Conservation (phyloP, 2,113 vertebrate species). For the Aleadryas rufinucha region DNA sequence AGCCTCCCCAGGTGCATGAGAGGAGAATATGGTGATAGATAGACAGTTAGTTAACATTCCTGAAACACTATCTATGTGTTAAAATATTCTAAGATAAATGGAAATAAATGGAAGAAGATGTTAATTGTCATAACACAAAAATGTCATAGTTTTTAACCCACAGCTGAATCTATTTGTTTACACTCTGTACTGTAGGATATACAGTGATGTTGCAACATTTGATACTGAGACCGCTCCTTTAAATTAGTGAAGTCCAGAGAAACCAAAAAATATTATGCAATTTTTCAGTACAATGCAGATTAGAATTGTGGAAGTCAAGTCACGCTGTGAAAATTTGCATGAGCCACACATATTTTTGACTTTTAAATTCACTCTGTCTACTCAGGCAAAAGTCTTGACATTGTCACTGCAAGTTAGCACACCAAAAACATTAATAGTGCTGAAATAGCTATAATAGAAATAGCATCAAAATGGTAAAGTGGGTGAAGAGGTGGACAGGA, state of each 20-base stretch:
- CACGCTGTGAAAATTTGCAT: not conserved
- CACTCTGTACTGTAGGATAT: not conserved
- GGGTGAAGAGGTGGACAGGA: not conserved
- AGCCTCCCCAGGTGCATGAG: not conserved
- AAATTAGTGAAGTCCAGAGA: not conserved
- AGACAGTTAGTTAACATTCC: not conserved
- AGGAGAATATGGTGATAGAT: not conserved
- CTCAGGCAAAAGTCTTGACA: conserved; percentile 3
- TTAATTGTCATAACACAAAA: not conserved
- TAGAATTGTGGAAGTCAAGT: not conserved
- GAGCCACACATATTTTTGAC: not conserved
- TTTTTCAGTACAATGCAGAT: not conserved
- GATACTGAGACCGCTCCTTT: not conserved
- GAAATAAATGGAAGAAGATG: not conserved
- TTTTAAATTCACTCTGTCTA: not conserved
- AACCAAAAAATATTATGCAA: not conserved
- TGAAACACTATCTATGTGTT: not conserved
- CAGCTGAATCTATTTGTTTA: not conserved
- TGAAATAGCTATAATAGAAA: not conserved
- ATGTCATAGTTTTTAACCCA: not conserved
- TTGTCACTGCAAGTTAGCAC: not conserved
- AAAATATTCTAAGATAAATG: not conserved
- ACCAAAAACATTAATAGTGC: not conserved
- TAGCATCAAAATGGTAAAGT: not conserved
- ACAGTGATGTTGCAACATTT: not conserved